Conservation (phyloP, 2,797 vertebrate genomes). For the Hozukius guyotensis region DNA sequence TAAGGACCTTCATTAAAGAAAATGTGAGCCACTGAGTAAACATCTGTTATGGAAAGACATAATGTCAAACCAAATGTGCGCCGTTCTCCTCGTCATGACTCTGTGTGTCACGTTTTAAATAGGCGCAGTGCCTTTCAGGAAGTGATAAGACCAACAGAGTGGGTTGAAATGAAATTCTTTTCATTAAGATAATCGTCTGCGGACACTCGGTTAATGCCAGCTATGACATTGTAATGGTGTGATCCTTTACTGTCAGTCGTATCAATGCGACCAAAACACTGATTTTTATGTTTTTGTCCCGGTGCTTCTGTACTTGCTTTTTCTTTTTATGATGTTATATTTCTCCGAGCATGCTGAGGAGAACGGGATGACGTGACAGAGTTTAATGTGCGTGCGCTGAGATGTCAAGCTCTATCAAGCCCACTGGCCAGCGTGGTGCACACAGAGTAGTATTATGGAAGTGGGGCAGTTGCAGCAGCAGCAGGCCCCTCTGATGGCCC, state of each 20-base stretch:
- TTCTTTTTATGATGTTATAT: conserved; percentile 55
- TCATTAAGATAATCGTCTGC: conserved; percentile 63
- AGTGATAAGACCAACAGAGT: conserved; percentile 65
- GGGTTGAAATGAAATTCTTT: conserved; percentile 58
- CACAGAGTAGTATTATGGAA: conserved; percentile 74
- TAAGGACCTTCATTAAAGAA: conserved; percentile 69
- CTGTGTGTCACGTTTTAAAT: conserved; percentile 62
- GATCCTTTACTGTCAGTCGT: conserved; percentile 51
- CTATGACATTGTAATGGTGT: conserved; percentile 51
- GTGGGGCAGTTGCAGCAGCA: conserved; percentile 73
- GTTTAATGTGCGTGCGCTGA: conserved; percentile 63
- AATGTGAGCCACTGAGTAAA: conserved; percentile 61
- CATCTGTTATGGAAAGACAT: conserved; percentile 69
- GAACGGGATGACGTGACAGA: conserved; percentile 65
- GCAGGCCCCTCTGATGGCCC: conserved; percentile 71
- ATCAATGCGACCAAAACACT: conserved; percentile 45
- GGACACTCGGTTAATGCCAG: conserved; percentile 34
- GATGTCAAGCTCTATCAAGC: conserved; percentile 65
- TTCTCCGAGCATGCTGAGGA: conserved; percentile 35
- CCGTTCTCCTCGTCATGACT: conserved; percentile 34
- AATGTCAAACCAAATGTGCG: conserved; percentile 59
- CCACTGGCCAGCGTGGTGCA: conserved; percentile 61
- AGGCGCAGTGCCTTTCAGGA: conserved; percentile 53
- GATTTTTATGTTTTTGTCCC: conserved; percentile 54
- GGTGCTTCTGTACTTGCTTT: background rate